Conservation (phyloP, 1,140 invertebrate genomes). For the Cyclargus thomasi region DNA sequence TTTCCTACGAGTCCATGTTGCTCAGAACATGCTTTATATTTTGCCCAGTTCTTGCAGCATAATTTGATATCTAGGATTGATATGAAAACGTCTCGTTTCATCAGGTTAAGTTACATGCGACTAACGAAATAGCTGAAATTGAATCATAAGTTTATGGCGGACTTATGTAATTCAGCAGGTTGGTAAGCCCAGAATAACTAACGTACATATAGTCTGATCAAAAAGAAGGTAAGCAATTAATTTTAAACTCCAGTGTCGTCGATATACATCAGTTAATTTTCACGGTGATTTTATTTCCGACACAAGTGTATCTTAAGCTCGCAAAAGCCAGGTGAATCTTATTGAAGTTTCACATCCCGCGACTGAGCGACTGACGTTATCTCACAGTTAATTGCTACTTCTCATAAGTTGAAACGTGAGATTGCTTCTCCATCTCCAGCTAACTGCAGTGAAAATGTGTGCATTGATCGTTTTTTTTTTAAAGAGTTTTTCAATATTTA, state of each 20-base stretch:
- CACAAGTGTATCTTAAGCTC: background rate
- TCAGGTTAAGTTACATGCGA: too few species aligned
- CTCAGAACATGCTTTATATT: too few species aligned
- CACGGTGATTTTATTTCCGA: background rate
- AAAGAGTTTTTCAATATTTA: background rate
- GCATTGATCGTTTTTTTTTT: background rate
- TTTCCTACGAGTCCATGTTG: too few species aligned
- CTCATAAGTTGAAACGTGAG: slow-evolving; percentile 8
- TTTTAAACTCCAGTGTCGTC: background rate
- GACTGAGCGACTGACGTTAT: slow-evolving; percentile 2
- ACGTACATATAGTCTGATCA: too few species aligned
- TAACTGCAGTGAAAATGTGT: background rate
- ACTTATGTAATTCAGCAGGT: too few species aligned
- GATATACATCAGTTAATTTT: background rate
- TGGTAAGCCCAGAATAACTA: too few species aligned
- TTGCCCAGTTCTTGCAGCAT: too few species aligned
- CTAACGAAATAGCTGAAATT: too few species aligned
- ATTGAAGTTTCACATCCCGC: slow-evolving; percentile 1
- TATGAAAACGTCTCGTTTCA: too few species aligned
- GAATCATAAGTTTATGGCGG: too few species aligned
- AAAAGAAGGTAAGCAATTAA: too few species aligned
- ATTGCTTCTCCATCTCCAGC: background rate
- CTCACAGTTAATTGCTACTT: slow-evolving; percentile 13
- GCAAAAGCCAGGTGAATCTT: background rate
- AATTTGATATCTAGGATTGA: too few species aligned